A percentile compares a stretch with the other conserved stretches of the same genome.
phyloP scores from a whole-genome alignment of 2,113 vertebrate genomes.

The Vombatus ursinus region DNA sequence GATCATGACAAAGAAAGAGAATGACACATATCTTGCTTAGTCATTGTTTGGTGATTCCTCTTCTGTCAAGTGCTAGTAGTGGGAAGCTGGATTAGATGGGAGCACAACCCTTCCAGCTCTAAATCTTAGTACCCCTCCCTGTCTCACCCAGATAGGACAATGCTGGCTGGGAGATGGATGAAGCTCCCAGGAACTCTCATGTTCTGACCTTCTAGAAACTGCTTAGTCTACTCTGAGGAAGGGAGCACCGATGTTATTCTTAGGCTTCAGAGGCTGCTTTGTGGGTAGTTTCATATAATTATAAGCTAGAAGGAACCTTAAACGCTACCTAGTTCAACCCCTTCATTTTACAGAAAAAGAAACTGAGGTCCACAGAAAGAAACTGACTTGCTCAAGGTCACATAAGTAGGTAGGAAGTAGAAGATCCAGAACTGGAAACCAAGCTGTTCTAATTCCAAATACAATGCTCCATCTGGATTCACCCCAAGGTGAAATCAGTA shows the following conservation, averaged over 20 bases:
- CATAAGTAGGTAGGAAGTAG: background rate
- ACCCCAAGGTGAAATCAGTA: background rate
- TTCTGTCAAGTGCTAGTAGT: background rate
- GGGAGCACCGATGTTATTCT: background rate
- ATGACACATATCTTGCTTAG: background rate
- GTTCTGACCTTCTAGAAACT: background rate
- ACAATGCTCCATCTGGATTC: fast-evolving
- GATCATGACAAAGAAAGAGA: background rate
- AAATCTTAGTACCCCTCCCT: background rate
- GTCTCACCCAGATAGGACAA: background rate
- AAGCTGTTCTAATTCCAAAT: background rate
- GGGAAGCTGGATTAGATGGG: background rate
- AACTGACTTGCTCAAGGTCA: background rate
- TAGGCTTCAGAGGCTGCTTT: background rate
- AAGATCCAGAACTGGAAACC: background rate
- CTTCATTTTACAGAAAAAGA: background rate
- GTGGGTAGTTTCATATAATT: background rate
- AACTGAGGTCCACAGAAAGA: background rate
- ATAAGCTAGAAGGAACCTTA: background rate
- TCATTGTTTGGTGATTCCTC: background rate
- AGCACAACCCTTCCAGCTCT: background rate
- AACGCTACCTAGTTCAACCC: background rate
- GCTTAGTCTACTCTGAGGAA: background rate
- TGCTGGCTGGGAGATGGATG: background rate
- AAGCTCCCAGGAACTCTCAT: background rate